Evolutionary conservation across 2,113 vertebrate genomes (phyloP), one percentile per base, ranked within the genome.

Genomic region (Erythrocercus mccallii): DNA sequence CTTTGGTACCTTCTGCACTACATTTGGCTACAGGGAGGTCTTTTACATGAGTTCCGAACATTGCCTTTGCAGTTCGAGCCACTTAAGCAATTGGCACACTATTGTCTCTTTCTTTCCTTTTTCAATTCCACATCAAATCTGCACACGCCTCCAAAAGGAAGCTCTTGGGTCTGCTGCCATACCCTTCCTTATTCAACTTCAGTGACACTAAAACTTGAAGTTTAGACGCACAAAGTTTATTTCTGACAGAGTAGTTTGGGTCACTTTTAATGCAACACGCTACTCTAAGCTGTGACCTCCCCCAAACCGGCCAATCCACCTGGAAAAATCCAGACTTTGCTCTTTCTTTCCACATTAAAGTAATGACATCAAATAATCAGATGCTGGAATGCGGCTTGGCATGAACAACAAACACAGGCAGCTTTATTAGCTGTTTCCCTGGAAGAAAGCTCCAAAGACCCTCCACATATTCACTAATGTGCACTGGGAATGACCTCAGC

Each of bases 371-470:
- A 97, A 87, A 81, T 92, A 95, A 97, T 97, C 96, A 97, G 95
- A 92, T 92, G 76, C 92, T 94, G 96, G 96, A 97, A 98, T 96
- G 94, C 92, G 92, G 96, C 93, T 97, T 97, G 96, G 95, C 96
- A 86, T 44, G 77, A 92, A 87, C 81, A 96, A 92, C 94, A 97
- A 96, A 97, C 86, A 69, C 92, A 74, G 87, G 88, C 95, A 95
- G 87, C 89, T 97, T 98, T 97, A 97, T 97, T 98, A 96, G 95
- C 96, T 97, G 97, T 97, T 97, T 97, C 95, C 88, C 94, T 96
- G 95, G 82, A 97, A 97, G 94, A 96, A 82, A 96, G 86, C 90
- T 96, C 96, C 95, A 80, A 86, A 95, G 95, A 86, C 96, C 96
- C 97, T 97, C 95, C 79, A 94, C 69, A 37, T 97, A 96, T 96